phyloP scores from a whole-genome alignment of 2,113 vertebrate genomes.

The Periophthalmodon schlosseri region DNA sequence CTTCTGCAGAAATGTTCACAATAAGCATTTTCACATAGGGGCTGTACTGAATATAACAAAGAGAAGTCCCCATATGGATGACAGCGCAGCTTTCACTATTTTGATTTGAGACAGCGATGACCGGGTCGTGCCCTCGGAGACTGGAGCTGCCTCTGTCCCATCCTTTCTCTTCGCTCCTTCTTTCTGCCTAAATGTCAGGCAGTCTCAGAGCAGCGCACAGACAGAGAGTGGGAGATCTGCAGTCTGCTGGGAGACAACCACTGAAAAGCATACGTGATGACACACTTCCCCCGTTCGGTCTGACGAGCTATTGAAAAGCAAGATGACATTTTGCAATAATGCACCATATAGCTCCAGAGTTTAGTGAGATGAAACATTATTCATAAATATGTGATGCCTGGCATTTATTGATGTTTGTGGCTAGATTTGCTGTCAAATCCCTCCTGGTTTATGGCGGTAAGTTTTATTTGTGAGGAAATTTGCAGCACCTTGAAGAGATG shows the following conservation, averaged over 20 bases:
- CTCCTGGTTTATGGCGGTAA: conserved; percentile 27
- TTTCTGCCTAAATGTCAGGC: conserved; percentile 68
- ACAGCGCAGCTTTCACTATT: conserved; percentile 46
- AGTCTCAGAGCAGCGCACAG: conserved; percentile 44
- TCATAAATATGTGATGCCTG: conserved; percentile 75
- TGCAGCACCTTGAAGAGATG: conserved; percentile 32
- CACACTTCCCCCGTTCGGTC: conserved; percentile 62
- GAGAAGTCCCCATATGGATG: conserved; percentile 24
- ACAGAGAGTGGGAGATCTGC: conserved; percentile 46
- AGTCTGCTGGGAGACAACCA: conserved; percentile 59
- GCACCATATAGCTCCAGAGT: conserved; percentile 61
- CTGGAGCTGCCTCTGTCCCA: conserved; percentile 34
- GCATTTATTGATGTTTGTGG: conserved; percentile 72
- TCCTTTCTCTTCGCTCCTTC: conserved; percentile 60
- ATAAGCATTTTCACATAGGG: conserved; percentile 1
- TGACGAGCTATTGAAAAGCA: conserved; percentile 72
- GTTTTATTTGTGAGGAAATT: conserved; percentile 52
- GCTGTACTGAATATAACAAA: conserved; percentile 11
- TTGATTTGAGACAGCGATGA: conserved; percentile 51
- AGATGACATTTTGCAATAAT: conserved; percentile 77
- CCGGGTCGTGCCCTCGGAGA: conserved; percentile 58
- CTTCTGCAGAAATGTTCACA: background rate
- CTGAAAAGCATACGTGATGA: conserved; percentile 63
- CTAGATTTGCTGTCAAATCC: conserved; percentile 56
- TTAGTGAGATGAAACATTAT: conserved; percentile 69